Percentiles rank a stretch among this genome's conserved stretches.
Evolutionary conservation across 2,797 vertebrate genomes (phyloP).

Genomic region (Eutrigla gurnardus): DNA sequence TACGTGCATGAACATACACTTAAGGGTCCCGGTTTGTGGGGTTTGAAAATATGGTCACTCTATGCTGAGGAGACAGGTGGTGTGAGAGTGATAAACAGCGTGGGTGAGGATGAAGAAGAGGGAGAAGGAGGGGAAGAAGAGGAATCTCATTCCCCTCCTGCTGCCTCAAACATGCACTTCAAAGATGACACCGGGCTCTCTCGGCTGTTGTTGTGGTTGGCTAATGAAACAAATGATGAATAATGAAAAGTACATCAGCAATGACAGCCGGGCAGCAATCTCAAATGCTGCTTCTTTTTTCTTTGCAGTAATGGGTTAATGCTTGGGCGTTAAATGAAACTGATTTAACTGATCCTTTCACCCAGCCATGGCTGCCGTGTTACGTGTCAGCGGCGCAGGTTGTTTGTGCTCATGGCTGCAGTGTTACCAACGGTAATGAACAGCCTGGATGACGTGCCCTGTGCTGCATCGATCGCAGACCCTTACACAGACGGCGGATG

Average conservation of each 20-base stretch:
- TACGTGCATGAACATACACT: no score
- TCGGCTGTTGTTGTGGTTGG: constrained; percentile 43
- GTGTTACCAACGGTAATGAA: constrained; percentile 75
- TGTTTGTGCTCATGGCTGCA: constrained; percentile 63
- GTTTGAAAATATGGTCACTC: no score
- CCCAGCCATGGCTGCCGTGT: constrained; percentile 20
- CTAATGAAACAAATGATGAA: constrained; percentile 48
- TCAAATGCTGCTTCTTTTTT: constrained; percentile 1
- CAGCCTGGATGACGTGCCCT: constrained; percentile 64
- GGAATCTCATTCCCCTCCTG: constrained; percentile 69
- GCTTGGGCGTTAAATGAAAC: constrained; percentile 27
- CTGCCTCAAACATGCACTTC: constrained; percentile 66
- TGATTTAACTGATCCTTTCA: constrained; percentile 20
- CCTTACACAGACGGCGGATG: constrained; percentile 73
- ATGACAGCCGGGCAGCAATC: constrained; percentile 11
- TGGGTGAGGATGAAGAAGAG: constrained; percentile 63
- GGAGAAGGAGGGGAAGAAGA: constrained; percentile 44
- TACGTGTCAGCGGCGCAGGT: constrained; percentile 55
- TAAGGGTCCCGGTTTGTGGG: no score
- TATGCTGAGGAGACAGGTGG: constrained; percentile 71
- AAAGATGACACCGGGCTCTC: constrained; percentile 51
- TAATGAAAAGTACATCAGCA: constrained; percentile 35
- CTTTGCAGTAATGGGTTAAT: constrained; percentile 3
- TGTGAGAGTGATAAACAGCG: constrained; percentile 62
- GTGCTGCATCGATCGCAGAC: constrained; percentile 69